phyloP scores from a whole-genome alignment of 2,888 invertebrate species.

The Stomorhina lunata region DNA sequence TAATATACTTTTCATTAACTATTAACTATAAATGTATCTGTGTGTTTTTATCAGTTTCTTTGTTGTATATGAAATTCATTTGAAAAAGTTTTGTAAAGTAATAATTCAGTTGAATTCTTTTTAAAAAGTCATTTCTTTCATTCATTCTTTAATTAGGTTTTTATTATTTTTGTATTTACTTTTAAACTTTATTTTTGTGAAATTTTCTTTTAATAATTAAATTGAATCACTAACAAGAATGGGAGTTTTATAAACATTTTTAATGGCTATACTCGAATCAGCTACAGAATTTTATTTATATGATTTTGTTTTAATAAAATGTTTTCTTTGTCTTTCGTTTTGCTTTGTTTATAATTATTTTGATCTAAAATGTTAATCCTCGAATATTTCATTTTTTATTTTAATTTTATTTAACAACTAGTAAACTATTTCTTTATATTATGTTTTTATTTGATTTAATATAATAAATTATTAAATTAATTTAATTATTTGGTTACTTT shows the following conservation, averaged over 20 bases:
- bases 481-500: conserved; percentile 56
- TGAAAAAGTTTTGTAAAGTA: conserved; percentile 67
- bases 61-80: conserved; percentile 47
- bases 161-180: neutral
- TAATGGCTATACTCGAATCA: conserved; percentile 54
- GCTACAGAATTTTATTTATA: conserved; percentile 68
- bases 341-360: conserved; percentile 57
- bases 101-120: conserved; percentile 43
- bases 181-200: conserved; percentile 1
- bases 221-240: conserved; percentile 65
- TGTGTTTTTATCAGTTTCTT: conserved; percentile 70
- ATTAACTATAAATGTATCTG: conserved; percentile 74
- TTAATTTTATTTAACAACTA: conserved; percentile 53
- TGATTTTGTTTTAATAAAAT: conserved; percentile 35
- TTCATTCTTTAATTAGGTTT: neutral
- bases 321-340: conserved; percentile 13
- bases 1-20: conserved; percentile 73
- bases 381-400: conserved; percentile 38
- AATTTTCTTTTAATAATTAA: conserved; percentile 45
- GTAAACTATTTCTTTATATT: conserved; percentile 41
- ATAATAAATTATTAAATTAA: conserved; percentile 52
- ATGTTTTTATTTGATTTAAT: conserved; percentile 35
- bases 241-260: conserved; percentile 59
- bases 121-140: conserved; percentile 29
- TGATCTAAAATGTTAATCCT: conserved; percentile 68